Percentiles rank a stretch among this genome's conserved stretches.
Conservation (phyloP, 2,888 invertebrate genomes). For the Mythimna vitellina region DNA sequence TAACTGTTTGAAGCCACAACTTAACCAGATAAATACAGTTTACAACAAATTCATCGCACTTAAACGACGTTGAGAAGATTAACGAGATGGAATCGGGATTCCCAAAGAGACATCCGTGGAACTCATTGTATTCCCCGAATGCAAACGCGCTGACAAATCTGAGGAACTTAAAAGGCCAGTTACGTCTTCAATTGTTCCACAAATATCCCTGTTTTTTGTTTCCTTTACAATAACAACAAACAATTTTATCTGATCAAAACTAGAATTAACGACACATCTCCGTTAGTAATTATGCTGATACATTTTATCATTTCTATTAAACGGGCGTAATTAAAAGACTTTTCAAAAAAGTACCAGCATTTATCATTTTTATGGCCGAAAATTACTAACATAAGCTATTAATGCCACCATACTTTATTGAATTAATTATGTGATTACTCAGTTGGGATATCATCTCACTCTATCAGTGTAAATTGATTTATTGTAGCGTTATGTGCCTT, state of each 20-base stretch:
- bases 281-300: conserved; percentile 23
- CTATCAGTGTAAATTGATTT: conserved; percentile 28
- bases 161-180: conserved; percentile 41
- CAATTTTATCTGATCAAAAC: background rate
- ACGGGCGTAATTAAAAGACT: conserved; percentile 34
- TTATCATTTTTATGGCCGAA: conserved; percentile 53
- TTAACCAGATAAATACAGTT: conserved; percentile 20
- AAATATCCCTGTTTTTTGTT: conserved; percentile 14
- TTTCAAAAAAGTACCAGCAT: conserved; percentile 12
- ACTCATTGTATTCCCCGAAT: conserved; percentile 45
- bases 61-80: conserved; percentile 46
- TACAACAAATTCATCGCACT: conserved; percentile 44
- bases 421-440: conserved; percentile 42
- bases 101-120: conserved; percentile 45
- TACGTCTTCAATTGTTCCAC: conserved; percentile 44
- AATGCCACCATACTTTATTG: conserved; percentile 36
- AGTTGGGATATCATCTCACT: conserved; percentile 10
- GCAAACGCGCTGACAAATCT: conserved; percentile 47
- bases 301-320: conserved; percentile 37
- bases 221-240: conserved; percentile 2
- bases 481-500: conserved; percentile 13
- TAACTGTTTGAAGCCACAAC: conserved; percentile 20
- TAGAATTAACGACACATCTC: conserved; percentile 3
- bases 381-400: conserved; percentile 42
- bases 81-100: conserved; percentile 44